These are phyloP conservation scores for Dinomys branickii DNA, from an alignment of 2,113 vertebrate genomes.

Conservation along the genomic window DNA sequence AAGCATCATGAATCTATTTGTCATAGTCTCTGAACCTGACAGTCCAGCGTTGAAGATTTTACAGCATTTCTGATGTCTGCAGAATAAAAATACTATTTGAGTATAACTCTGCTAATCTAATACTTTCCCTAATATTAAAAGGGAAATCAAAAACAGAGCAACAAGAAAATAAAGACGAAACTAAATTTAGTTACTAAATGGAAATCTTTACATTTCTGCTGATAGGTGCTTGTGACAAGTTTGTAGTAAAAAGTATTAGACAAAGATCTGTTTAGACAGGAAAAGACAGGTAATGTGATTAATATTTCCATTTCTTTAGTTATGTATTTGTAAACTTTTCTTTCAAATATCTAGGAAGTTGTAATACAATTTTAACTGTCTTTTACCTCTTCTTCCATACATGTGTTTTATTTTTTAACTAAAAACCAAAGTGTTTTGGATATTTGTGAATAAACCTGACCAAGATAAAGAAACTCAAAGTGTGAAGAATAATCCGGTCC, in stretches of 20 bases:
- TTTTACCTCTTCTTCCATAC: background rate
- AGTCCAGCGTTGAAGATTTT: background rate
- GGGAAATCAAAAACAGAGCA: background rate
- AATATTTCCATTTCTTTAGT: background rate
- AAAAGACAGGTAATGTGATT: background rate
- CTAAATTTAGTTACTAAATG: background rate
- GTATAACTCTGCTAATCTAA: background rate
- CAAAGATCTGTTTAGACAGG: background rate
- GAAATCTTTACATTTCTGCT: background rate
- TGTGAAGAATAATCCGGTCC: background rate
- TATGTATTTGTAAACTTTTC: background rate
- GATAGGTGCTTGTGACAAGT: background rate
- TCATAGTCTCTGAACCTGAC: background rate
- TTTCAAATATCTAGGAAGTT: background rate
- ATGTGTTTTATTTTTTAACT: background rate
- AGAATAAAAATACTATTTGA: background rate
- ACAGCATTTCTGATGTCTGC: background rate
- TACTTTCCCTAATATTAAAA: background rate
- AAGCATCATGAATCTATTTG: background rate
- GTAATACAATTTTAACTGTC: background rate
- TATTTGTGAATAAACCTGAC: background rate
- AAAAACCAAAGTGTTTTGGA: background rate
- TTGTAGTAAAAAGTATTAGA: background rate
- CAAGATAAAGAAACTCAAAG: background rate
- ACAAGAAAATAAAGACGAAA: background rate